phyloP scores from a whole-genome alignment of 2,797 vertebrate species.

The Aratinga solstitialis region DNA sequence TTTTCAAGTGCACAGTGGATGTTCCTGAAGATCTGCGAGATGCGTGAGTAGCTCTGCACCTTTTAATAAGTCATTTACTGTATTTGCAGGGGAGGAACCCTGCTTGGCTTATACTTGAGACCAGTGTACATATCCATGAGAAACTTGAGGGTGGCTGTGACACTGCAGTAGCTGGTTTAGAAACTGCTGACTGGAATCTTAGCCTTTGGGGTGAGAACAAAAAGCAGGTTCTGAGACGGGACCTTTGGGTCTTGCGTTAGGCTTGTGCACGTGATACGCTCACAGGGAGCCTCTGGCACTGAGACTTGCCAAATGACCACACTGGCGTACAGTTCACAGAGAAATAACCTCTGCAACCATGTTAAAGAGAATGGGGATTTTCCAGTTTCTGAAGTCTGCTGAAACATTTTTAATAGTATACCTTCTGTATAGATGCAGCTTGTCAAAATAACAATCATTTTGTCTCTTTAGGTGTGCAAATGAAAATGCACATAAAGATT shows the following conservation, averaged over 20 bases:
- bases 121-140: accelerated
- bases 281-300: neutral
- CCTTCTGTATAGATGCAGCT: neutral
- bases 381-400: neutral
- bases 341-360: neutral
- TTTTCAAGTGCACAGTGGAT: slow-evolving; percentile 92
- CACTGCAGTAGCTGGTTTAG: neutral
- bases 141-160: neutral
- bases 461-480: slow-evolving; percentile 86
- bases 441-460: neutral
- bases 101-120: neutral
- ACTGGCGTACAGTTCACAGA: neutral
- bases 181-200: neutral
- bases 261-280: neutral
- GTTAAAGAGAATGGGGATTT: neutral
- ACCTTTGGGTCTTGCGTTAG: neutral
- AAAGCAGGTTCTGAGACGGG: neutral
- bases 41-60: slow-evolving; percentile 83
- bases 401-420: neutral
- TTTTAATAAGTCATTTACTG: neutral
- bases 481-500: slow-evolving; percentile 96
- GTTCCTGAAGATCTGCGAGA: slow-evolving; percentile 95
- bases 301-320: neutral
- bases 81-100: accelerated
- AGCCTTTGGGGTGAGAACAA: neutral